Conservation (phyloP, 2,113 vertebrate genomes). For the Cricetomys ansorgei region DNA sequence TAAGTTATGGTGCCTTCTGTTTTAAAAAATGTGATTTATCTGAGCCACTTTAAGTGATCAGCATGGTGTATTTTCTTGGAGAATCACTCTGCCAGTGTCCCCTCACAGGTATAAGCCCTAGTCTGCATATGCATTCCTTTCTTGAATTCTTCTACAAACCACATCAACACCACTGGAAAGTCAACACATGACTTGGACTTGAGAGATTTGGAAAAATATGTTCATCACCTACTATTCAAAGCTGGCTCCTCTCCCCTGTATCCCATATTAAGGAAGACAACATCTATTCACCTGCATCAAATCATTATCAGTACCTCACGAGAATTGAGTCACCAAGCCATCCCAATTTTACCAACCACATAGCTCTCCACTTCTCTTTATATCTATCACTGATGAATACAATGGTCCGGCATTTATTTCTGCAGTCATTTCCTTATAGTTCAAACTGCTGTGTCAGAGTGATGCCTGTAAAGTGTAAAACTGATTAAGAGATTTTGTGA, state of each 20-base stretch:
- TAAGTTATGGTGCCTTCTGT: not conserved
- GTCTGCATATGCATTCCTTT: not conserved
- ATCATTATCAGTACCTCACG: too few species aligned
- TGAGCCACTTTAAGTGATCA: not conserved
- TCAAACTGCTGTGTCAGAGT: not conserved
- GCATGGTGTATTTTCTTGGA: not conserved
- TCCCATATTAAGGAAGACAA: not conserved
- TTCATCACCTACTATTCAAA: not conserved
- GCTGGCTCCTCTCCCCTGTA: fast-evolving
- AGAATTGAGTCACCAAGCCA: not conserved
- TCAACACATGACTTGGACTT: not conserved
- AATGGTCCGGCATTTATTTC: not conserved
- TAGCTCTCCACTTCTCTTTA: not conserved
- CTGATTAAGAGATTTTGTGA: not conserved
- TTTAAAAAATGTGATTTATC: not conserved
- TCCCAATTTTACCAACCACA: not conserved
- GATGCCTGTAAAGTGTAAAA: not conserved
- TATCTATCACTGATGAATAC: not conserved
- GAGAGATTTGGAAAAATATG: not conserved
- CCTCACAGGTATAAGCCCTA: not conserved
- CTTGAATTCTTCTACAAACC: not conserved
- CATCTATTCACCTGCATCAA: not conserved
- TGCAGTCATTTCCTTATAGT: not conserved
- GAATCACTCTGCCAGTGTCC: not conserved
- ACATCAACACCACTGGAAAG: not conserved